These are phyloP conservation scores for Calidris pygmaea DNA, from an alignment of 2,113 vertebrate genomes.

Conservation along the genomic window DNA sequence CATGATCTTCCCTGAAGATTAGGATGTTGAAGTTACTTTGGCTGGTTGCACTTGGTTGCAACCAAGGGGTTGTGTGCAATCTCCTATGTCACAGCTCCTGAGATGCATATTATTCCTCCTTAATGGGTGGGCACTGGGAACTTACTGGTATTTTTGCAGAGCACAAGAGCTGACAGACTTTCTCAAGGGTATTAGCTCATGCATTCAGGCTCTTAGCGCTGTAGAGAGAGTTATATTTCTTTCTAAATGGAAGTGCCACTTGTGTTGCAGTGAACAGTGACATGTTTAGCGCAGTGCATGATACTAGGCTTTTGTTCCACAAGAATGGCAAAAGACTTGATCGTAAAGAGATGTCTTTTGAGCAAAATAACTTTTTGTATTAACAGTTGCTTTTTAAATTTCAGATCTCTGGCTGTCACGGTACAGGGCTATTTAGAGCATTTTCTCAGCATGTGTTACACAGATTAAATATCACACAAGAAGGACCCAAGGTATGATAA, in stretches of 20 bases:
- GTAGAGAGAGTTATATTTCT: background rate
- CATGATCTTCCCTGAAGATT: background rate
- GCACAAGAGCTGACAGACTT: background rate
- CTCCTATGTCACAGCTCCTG: background rate
- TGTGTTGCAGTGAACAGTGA: background rate
- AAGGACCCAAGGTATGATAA: slow-evolving; percentile 82
- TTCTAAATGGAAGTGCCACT: background rate
- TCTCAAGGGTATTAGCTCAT: background rate
- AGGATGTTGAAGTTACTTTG: background rate
- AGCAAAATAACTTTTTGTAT: background rate
- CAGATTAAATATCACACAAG: slow-evolving; percentile 85
- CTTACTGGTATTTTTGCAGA: background rate
- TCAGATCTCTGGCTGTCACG: slow-evolving; percentile 90
- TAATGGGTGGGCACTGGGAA: background rate
- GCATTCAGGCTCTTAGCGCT: background rate
- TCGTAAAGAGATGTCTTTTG: background rate
- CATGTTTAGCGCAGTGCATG: background rate
- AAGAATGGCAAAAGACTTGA: background rate
- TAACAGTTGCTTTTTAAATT: slow-evolving; percentile 34
- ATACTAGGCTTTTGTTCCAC: background rate
- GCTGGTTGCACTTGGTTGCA: too few species aligned
- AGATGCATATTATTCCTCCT: background rate
- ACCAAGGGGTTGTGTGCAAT: background rate
- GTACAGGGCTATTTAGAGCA: slow-evolving; percentile 89
- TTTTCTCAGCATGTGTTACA: slow-evolving; percentile 95